Percentiles rank a stretch among this genome's conserved stretches.
Conservation (phyloP, 2,797 vertebrate genomes). For the Microhierax caerulescens region DNA sequence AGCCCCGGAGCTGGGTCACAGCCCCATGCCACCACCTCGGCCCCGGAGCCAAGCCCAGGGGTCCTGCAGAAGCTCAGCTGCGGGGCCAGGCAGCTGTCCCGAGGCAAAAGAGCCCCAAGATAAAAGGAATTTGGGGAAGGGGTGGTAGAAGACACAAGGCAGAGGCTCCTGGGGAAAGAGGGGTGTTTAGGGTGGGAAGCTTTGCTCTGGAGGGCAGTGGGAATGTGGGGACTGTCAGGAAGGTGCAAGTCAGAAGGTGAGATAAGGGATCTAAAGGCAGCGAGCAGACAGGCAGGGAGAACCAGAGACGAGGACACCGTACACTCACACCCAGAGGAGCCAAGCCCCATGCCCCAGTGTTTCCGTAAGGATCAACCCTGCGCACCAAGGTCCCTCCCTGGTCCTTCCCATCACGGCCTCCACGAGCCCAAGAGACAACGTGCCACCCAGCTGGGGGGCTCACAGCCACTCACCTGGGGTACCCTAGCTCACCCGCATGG, state of each 20-base stretch:
- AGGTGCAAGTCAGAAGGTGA: neutral
- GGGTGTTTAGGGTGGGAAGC: accelerated
- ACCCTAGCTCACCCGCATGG: neutral
- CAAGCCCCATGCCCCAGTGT: accelerated
- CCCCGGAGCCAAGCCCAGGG: neutral
- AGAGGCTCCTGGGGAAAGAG: neutral
- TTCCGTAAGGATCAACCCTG: accelerated
- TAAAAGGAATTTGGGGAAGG: neutral
- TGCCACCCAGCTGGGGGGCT: neutral
- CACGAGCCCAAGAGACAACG: neutral
- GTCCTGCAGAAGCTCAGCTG: accelerated
- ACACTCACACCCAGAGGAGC: accelerated
- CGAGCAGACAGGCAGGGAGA: neutral
- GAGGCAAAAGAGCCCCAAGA: accelerated
- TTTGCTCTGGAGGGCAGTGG: neutral
- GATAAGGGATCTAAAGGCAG: neutral
- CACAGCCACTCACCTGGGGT: conserved; percentile 31
- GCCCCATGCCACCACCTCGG: neutral
- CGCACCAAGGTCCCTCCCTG: neutral
- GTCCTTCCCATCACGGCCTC: accelerated
- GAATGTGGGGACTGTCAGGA: neutral
- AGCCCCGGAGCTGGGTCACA: neutral
- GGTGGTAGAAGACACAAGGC: accelerated
- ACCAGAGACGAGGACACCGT: neutral
- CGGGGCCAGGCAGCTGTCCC: neutral